phyloP scores from a whole-genome alignment of 2,113 vertebrate species.

The Lepus europaeus region DNA sequence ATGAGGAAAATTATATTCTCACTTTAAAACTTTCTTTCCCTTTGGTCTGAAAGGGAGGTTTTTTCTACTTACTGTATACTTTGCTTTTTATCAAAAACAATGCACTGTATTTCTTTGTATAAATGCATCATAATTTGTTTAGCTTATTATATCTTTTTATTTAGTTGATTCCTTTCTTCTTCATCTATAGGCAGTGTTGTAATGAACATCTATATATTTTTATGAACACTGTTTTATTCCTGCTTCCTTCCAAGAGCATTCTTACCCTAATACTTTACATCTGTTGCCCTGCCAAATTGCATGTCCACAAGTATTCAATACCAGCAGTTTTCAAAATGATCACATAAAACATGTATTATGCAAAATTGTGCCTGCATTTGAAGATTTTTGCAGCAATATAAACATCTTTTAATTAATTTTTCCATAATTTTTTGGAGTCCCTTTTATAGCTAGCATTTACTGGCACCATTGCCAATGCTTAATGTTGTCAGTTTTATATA shows the following conservation, averaged over 20 bases:
- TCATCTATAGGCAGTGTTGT: not conserved
- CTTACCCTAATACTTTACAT: not conserved
- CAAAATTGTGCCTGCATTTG: too few species aligned
- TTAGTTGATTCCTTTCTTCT: not conserved
- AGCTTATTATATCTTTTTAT: not conserved
- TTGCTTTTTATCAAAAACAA: constrained; percentile 52
- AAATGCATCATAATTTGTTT: not conserved
- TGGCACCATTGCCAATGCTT: not conserved
- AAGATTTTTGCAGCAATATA: too few species aligned
- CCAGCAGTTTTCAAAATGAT: too few species aligned
- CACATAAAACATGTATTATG: too few species aligned
- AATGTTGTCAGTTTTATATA: not conserved
- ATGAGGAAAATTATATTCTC: too few species aligned
- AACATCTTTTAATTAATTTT: too few species aligned
- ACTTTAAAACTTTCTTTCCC: too few species aligned
- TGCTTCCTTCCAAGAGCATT: not conserved
- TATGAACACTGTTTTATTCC: not conserved
- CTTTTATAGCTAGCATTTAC: not conserved
- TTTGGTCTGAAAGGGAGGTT: too few species aligned
- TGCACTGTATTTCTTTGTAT: not conserved
- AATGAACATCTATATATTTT: constrained; percentile 2
- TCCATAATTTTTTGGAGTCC: too few species aligned
- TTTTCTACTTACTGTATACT: too few species aligned
- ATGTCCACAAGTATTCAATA: not conserved
- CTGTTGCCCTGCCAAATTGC: not conserved